These are phyloP conservation scores for Oceanodroma tethys DNA, from an alignment of 2,113 vertebrate genomes.

Conservation along the genomic window DNA sequence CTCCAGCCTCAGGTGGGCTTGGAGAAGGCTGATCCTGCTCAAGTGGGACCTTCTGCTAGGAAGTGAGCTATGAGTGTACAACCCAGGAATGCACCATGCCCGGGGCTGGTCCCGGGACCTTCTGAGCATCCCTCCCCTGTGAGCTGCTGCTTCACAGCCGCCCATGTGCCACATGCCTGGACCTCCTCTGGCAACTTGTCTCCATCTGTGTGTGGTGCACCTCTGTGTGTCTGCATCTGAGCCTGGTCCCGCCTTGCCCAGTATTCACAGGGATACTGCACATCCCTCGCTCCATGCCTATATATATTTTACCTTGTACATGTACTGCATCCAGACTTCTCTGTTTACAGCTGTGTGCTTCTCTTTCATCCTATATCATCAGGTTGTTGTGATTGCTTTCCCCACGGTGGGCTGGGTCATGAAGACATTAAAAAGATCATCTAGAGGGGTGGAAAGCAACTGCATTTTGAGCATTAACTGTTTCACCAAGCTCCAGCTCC, in stretches of 20 bases:
- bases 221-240: background rate
- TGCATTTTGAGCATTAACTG: background rate
- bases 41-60: background rate
- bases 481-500: background rate
- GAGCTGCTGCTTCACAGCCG: background rate
- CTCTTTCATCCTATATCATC: background rate
- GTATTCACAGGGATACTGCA: background rate
- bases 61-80: background rate
- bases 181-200: background rate
- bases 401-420: background rate
- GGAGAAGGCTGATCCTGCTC: background rate
- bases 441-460: background rate
- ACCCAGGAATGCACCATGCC: accelerated
- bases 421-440: background rate
- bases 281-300: accelerated
- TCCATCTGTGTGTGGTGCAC: background rate
- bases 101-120: accelerated
- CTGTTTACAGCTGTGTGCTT: background rate
- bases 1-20: background rate
- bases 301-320: background rate
- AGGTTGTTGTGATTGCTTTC: background rate
- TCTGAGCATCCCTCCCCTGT: background rate
- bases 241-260: background rate
- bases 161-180: no score
- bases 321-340: background rate